phyloP scores from a whole-genome alignment of 2,888 invertebrate species.

The Ceratothoa steindachneri region DNA sequence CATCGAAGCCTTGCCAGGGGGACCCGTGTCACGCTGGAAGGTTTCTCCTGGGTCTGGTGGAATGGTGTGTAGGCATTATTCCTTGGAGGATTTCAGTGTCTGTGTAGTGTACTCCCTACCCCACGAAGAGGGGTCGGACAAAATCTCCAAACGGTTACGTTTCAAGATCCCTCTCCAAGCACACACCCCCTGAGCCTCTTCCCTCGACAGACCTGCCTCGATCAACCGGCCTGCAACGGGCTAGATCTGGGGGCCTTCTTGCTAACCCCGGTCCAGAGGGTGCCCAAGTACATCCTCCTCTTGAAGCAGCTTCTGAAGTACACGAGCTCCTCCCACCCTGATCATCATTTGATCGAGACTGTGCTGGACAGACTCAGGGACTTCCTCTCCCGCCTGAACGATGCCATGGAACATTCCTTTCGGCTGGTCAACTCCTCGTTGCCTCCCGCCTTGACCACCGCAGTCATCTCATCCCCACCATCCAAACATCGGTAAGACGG shows the following conservation, averaged over 20 bases:
- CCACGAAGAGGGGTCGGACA: too few species aligned
- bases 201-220: slow-evolving; percentile 49
- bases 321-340: slow-evolving; percentile 53
- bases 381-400: slow-evolving; percentile 54
- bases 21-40: too few species aligned
- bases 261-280: slow-evolving; percentile 55
- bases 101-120: too few species aligned
- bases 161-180: too few species aligned
- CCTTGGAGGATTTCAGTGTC: too few species aligned
- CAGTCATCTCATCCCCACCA: neutral
- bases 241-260: slow-evolving; percentile 54
- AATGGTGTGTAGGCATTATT: too few species aligned
- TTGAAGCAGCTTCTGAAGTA: slow-evolving; percentile 54
- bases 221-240: slow-evolving; percentile 52
- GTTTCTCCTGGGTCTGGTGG: too few species aligned
- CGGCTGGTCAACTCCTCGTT: slow-evolving; percentile 51
- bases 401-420: slow-evolving; percentile 55
- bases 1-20: too few species aligned
- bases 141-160: too few species aligned
- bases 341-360: slow-evolving; percentile 53
- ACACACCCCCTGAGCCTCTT: too few species aligned
- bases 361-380: slow-evolving; percentile 53
- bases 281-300: slow-evolving; percentile 55
- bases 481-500: too few species aligned
- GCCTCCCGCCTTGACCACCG: neutral